Evolutionary conservation across 2,888 invertebrate genomes (phyloP).

Genomic region (Trachelus troglodyta): DNA sequence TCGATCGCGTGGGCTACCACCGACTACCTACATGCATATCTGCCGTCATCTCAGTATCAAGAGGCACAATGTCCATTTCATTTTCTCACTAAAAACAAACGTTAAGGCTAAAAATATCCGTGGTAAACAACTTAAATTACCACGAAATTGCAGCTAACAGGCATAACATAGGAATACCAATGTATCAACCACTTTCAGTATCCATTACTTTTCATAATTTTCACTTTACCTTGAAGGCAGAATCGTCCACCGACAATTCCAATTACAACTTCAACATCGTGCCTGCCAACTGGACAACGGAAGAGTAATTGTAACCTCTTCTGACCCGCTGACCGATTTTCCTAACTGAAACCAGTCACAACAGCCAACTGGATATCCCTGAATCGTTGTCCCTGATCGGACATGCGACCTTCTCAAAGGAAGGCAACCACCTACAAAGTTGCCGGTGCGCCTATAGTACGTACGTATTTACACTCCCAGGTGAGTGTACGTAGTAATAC

Average conservation of each 20-base stretch:
- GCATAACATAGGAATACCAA: neutral
- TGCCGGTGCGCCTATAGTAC: slow-evolving; percentile 14
- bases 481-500: neutral
- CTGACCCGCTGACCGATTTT: slow-evolving; percentile 55
- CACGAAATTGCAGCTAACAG: slow-evolving; percentile 62
- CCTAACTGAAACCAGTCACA: slow-evolving; percentile 15
- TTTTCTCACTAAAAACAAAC: neutral
- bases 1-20: slow-evolving; percentile 24
- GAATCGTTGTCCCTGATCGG: slow-evolving; percentile 23
- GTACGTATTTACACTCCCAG: neutral
- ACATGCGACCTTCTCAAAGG: slow-evolving; percentile 24
- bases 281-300: neutral
- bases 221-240: neutral
- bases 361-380: slow-evolving; percentile 33
- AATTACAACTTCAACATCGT: neutral
- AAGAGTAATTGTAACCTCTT: slow-evolving; percentile 7
- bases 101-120: slow-evolving; percentile 10
- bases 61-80: slow-evolving; percentile 10
- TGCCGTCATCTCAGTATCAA: slow-evolving; percentile 1
- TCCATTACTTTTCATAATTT: neutral
- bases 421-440: slow-evolving; percentile 20
- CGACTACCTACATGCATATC: slow-evolving; percentile 20
- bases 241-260: neutral
- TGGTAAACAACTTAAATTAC: slow-evolving; percentile 59
- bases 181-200: neutral